Base-by-base conservation (phyloP, 1,140 invertebrate species). In the Scaptomyza montana region DNA sequence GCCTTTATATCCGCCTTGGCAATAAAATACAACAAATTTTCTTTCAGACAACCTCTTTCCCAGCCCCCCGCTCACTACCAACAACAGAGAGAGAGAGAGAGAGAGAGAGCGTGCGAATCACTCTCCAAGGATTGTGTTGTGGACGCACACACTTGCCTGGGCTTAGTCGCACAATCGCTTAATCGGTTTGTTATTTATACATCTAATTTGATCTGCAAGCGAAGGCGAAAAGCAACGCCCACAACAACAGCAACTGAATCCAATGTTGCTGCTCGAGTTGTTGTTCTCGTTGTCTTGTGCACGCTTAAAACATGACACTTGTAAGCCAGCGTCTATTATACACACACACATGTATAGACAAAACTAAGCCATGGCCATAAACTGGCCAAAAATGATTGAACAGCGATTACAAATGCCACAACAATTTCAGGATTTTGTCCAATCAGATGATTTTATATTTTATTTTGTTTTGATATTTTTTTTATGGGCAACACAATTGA, bases 161-260 rank as follows among this genome's bases (percentile, higher is more conserved):
- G 78, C 78, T 82, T 82, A 87, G 82, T 69, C 81, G 66, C 68
- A 84, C 76, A 87, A 82, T 79, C 84, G 79, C 77, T 87, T 87
- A 87, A 87, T 87, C 84, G 84, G 87, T 89, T 72, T 82, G 84
- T 87, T 87, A 89, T 87, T 89, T 87, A 87, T 87, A 87, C 85
- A 87, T 87, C 84, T 87, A 87, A 87, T 87, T 87, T 89, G 82
- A 89, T 87, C 82, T 80, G 80, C 76, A 85, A 78, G 73, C 81
- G 77, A 81, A 69, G 75, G 67, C 54, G 54, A 39, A 36, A 9
- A 54, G 41, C 33, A 67, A 71, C 78, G 79, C 82, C 82, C 62
- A 74, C 60, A 61, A 73, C 55, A 75, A 50, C 36, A 21, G 45
- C 71, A 63, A 63, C 53, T 51, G 53, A 33, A 61, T 67, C 47